Evolutionary conservation across 1,140 invertebrate genomes (phyloP).

Genomic region (Cyrtorhinus lividipennis): DNA sequence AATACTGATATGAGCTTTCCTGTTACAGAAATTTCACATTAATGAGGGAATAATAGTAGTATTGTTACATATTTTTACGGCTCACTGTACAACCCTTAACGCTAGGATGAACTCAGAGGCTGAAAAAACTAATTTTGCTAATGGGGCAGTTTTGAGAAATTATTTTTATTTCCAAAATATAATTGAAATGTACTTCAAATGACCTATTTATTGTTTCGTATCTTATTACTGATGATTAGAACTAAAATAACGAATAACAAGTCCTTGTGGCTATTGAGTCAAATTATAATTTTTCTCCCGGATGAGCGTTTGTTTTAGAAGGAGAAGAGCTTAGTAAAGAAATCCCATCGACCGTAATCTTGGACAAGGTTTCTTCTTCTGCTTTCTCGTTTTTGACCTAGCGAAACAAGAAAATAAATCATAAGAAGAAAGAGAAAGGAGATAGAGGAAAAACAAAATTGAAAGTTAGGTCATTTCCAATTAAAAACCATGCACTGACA

Average conservation of each 20-base stretch:
- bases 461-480: neutral
- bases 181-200: too few species aligned
- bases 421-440: neutral
- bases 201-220: too few species aligned
- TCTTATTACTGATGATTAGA: too few species aligned
- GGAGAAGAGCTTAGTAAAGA: constrained; percentile 9
- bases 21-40: too few species aligned
- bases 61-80: too few species aligned
- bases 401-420: neutral
- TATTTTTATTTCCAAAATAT: too few species aligned
- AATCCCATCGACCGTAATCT: constrained; percentile 9
- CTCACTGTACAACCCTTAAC: too few species aligned
- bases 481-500: neutral
- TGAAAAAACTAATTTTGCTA: too few species aligned
- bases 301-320: neutral
- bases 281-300: neutral
- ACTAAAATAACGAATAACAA: neutral
- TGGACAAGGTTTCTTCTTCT: neutral
- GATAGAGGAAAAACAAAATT: neutral
- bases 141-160: too few species aligned
- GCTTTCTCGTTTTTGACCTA: constrained; percentile 15
- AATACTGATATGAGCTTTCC: too few species aligned
- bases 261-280: neutral
- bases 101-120: too few species aligned
- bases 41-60: too few species aligned